phyloP scores from a whole-genome alignment of 1,140 invertebrate genomes.

The Artemia franciscana region DNA sequence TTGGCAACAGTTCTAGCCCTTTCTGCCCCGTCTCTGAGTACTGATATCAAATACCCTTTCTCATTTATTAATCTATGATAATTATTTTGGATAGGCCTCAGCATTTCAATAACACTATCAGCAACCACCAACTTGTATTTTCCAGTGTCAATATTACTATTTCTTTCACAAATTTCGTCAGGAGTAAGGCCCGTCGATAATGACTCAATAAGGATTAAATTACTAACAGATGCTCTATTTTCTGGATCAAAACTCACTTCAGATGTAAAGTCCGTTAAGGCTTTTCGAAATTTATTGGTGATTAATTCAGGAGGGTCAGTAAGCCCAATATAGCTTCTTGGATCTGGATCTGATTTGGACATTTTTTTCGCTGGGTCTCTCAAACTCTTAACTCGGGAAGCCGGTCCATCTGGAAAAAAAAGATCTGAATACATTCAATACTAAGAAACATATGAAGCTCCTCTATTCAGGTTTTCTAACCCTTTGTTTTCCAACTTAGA shows the following conservation, averaged over 20 bases:
- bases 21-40: slow-evolving; percentile 41
- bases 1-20: slow-evolving; percentile 40
- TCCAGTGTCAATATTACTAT: slow-evolving; percentile 40
- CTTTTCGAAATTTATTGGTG: slow-evolving; percentile 58
- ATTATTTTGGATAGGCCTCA: slow-evolving; percentile 42
- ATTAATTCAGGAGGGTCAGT: slow-evolving; percentile 55
- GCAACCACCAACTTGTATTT: slow-evolving; percentile 52
- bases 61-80: slow-evolving; percentile 32
- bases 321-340: slow-evolving; percentile 51
- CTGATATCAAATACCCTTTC: slow-evolving; percentile 31
- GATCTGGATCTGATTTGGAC: slow-evolving; percentile 79
- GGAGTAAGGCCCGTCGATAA: slow-evolving; percentile 38
- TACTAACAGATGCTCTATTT: slow-evolving; percentile 58
- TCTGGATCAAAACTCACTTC: slow-evolving; percentile 54
- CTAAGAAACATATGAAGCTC: no score
- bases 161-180: slow-evolving; percentile 44
- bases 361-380: slow-evolving; percentile 74
- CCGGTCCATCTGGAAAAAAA: slow-evolving; percentile 13
- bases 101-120: slow-evolving; percentile 40
- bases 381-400: slow-evolving; percentile 43
- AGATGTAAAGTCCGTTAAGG: slow-evolving; percentile 72
- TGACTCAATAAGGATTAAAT: slow-evolving; percentile 65
- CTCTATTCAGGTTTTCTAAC: no score
- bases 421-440: no score
- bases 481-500: no score